Percentiles rank a stretch among this genome's conserved stretches.
These are phyloP conservation scores for Miniopterus natalensis DNA, from an alignment of 2,113 vertebrate genomes.

Conservation along the genomic window DNA sequence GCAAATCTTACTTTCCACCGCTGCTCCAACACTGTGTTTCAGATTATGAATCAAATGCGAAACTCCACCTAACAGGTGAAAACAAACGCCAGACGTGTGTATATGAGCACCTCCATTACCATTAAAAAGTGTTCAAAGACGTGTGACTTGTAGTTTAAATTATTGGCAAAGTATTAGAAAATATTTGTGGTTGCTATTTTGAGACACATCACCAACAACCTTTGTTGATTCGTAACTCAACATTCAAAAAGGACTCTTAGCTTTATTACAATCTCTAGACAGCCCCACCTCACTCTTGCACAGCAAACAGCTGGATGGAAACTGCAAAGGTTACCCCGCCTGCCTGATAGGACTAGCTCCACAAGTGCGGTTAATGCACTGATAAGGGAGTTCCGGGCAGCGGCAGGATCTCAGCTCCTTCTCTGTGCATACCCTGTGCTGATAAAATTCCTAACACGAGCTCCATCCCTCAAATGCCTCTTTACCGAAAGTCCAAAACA, in stretches of 20 bases:
- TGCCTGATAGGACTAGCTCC: not conserved
- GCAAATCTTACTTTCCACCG: not conserved
- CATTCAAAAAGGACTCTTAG: not conserved
- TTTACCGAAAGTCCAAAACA: constrained; percentile 9
- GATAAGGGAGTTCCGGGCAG: not conserved
- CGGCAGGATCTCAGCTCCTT: not conserved
- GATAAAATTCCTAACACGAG: not conserved
- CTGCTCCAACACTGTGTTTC: not conserved
- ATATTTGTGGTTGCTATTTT: not conserved
- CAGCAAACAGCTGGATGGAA: not conserved
- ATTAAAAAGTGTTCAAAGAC: not conserved
- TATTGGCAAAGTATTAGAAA: not conserved
- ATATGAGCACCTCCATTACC: not conserved
- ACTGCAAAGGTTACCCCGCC: not conserved
- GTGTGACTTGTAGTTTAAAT: not conserved
- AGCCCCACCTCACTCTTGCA: not conserved
- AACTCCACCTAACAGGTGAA: not conserved
- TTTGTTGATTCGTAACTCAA: not conserved
- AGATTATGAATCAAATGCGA: not conserved
- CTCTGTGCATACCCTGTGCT: not conserved
- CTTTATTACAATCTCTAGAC: not conserved
- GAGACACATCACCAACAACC: not conserved
- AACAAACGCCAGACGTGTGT: not conserved
- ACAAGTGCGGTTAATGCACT: not conserved
- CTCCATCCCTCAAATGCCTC: not conserved